Evolutionary conservation across 2,797 vertebrate species (phyloP).

Genomic region (Cossypha niveicapilla): DNA sequence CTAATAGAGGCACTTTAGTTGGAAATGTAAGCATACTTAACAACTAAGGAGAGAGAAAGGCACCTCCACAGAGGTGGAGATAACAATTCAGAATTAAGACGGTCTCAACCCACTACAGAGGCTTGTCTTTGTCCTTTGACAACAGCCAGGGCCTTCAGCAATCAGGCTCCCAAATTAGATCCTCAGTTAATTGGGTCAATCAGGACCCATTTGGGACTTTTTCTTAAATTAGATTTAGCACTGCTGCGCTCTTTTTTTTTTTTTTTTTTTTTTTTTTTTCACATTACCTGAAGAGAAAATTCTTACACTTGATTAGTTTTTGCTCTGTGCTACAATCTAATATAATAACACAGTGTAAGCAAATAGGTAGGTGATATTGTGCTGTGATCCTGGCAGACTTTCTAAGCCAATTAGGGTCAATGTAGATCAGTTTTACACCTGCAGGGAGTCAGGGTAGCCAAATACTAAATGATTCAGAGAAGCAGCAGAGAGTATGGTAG

Average conservation of each 20-base stretch:
- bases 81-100: background rate
- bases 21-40: background rate
- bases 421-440: background rate
- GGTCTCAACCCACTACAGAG: background rate
- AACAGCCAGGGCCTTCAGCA: background rate
- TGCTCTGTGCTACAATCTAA: background rate
- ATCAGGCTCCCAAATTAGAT: background rate
- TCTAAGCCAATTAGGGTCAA: conserved; percentile 22
- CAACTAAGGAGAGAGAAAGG: background rate
- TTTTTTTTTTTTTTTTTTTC: background rate
- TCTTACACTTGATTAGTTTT: background rate
- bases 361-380: background rate
- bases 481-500: background rate
- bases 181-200: conserved; percentile 40
- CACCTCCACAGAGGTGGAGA: background rate
- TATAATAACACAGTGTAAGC: background rate
- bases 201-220: background rate
- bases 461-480: background rate
- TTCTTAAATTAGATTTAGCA: conserved; percentile 13
- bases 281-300: background rate
- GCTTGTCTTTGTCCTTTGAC: background rate
- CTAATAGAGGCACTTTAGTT: background rate
- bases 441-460: background rate
- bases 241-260: background rate
- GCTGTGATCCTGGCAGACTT: background rate